Conservation (phyloP, 2,888 invertebrate genomes). For the Thera obeliscata region DNA sequence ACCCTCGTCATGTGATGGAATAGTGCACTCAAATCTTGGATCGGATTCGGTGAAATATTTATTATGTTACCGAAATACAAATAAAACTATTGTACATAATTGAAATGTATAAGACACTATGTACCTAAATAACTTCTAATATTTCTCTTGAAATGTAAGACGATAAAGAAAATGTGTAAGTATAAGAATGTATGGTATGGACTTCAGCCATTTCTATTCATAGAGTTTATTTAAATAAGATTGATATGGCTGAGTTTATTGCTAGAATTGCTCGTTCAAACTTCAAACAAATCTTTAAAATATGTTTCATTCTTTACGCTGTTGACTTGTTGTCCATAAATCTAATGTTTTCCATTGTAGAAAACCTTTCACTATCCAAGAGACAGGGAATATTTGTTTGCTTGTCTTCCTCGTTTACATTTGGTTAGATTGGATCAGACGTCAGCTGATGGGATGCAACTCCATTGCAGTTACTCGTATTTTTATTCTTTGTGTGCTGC, state of each 20-base stretch:
- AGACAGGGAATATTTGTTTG: constrained; percentile 25
- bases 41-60: constrained; percentile 12
- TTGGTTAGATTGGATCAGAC: constrained; percentile 24
- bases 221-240: constrained; percentile 31
- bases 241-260: constrained; percentile 29
- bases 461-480: constrained; percentile 25
- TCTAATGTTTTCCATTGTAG: constrained; percentile 14
- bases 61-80: constrained; percentile 18
- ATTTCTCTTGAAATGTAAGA: constrained; percentile 7
- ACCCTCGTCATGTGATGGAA: constrained; percentile 22
- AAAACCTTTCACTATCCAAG: constrained; percentile 17
- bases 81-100: neutral
- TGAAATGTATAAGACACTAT: constrained; percentile 2
- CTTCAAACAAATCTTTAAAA: constrained; percentile 30
- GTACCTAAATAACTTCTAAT: neutral
- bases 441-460: constrained; percentile 22
- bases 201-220: constrained; percentile 31
- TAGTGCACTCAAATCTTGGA: constrained; percentile 15
- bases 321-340: constrained; percentile 29
- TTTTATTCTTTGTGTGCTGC: constrained; percentile 10
- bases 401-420: constrained; percentile 1
- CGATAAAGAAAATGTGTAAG: constrained; percentile 11
- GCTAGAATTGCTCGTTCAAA: constrained; percentile 30
- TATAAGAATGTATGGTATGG: constrained; percentile 27
- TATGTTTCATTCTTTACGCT: constrained; percentile 24